Percentiles rank a stretch among this genome's conserved stretches.
Conservation (phyloP, 2,113 vertebrate genomes). For the Conger conger region DNA sequence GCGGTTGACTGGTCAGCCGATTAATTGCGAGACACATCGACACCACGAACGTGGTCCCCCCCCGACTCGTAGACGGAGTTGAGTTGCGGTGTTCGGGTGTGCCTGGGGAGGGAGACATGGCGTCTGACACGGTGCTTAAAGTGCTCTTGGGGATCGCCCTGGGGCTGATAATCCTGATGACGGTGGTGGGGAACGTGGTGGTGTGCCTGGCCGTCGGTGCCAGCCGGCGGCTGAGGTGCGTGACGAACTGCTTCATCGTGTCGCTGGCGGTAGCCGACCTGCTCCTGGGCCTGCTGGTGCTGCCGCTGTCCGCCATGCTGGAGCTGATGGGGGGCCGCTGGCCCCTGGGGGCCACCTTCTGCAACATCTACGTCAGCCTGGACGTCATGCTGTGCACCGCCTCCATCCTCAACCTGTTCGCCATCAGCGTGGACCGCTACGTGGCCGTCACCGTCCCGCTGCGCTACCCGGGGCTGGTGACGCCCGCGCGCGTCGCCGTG, state of each 20-base stretch:
- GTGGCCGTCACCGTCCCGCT: conserved; percentile 85
- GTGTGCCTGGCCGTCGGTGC: conserved; percentile 87
- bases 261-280: conserved; percentile 90
- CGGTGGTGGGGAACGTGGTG: conserved; percentile 83
- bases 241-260: conserved; percentile 92
- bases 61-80: too few relatives aligned
- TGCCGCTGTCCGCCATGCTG: conserved; percentile 87
- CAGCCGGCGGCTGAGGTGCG: conserved; percentile 81
- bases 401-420: conserved; percentile 92
- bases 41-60: not conserved
- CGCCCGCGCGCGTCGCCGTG: conserved; percentile 70
- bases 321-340: conserved; percentile 79
- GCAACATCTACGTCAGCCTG: conserved; percentile 90
- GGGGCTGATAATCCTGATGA: conserved; percentile 76
- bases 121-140: conserved; percentile 51
- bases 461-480: conserved; percentile 80
- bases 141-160: conserved; percentile 69
- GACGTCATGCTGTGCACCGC: conserved; percentile 96
- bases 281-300: conserved; percentile 85
- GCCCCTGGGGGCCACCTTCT: conserved; percentile 77
- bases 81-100: not conserved
- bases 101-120: not conserved
- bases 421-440: conserved; percentile 94
- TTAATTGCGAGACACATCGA: too few relatives aligned
- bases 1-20: not conserved